phyloP scores from a whole-genome alignment of 2,888 invertebrate genomes.

The Trichogramma evanescens region DNA sequence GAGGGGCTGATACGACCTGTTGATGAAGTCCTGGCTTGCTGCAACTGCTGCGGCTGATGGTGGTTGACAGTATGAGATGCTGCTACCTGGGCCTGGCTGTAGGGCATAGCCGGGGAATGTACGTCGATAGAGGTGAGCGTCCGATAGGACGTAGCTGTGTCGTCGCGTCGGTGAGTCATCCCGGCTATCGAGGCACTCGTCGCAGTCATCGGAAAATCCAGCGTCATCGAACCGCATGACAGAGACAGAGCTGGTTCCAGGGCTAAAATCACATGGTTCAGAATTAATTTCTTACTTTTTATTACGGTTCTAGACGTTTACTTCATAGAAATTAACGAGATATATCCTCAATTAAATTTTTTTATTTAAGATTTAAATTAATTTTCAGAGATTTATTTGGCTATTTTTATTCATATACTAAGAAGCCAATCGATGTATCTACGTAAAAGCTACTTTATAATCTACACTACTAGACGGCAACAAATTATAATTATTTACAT shows the following conservation, averaged over 20 bases:
- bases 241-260: slow-evolving; percentile 51
- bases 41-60: slow-evolving; percentile 32
- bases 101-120: slow-evolving; percentile 49
- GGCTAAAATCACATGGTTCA: slow-evolving; percentile 28
- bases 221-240: slow-evolving; percentile 59
- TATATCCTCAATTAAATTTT: background rate
- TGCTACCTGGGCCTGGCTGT: slow-evolving; percentile 49
- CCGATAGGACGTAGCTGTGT: slow-evolving; percentile 56
- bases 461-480: slow-evolving; percentile 16
- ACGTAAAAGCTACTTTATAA: slow-evolving; percentile 13
- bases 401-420: background rate
- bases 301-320: no score
- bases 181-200: slow-evolving; percentile 47
- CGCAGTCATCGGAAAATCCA: slow-evolving; percentile 81
- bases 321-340: background rate
- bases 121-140: slow-evolving; percentile 55
- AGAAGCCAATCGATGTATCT: slow-evolving; percentile 10
- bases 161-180: slow-evolving; percentile 60
- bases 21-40: slow-evolving; percentile 43
- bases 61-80: slow-evolving; percentile 34
- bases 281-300: background rate
- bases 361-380: background rate
- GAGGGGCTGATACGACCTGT: slow-evolving; percentile 49
- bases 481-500: slow-evolving; percentile 10
- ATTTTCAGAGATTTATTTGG: background rate